Base-by-base conservation (phyloP, 1,140 invertebrate species). In the Brachionus paranguensis region DNA sequence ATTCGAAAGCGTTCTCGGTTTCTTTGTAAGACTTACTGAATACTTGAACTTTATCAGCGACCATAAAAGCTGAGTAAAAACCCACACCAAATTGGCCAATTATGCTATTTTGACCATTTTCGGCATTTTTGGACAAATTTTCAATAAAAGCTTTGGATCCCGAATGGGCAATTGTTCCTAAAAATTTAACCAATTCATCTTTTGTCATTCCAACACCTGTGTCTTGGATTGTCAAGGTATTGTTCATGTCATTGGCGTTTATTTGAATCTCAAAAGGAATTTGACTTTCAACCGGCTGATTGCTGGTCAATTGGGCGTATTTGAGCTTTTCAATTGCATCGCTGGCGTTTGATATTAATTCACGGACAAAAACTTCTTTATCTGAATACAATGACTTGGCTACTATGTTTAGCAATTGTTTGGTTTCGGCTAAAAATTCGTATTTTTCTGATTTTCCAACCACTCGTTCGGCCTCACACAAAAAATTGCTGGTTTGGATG, bases 11-110 rank as follows among this genome's bases (percentile, higher is more conserved):
- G 14, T 91, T 89, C 1, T 92, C 91, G 83, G 90, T 91, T 5
- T 87, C 85, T 74, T 88, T 87, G 37, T 64, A 45, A 83, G 91
- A 91, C 86, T 92, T 92, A 6, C 96, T 95, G 87, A 91, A 97
- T 0, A 99, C 96, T 87, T 96, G 94, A 14, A 98, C 95, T 88
- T 94, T 94, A 86, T 97, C 93, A 78, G 95, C 95, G 1, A 98
- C 96, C 94, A 98, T 98, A 88, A 98, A 98, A 0, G 94, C 93
- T 55, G 96, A 97, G 87, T 98, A 99, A 88, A 99, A 99, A 10
- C 97, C 97, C 14, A 99, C 97, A 85, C 96, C 97, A 91, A 99
- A 99, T 88, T 98, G 96, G 5, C 96, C 97, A 89, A 98, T 98
- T 81, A 98, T 97, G 74, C 84, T 78, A 53, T 45, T 74, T 65